Evolutionary conservation across 2,113 vertebrate species (phyloP).

Genomic region (Zeus faber): DNA sequence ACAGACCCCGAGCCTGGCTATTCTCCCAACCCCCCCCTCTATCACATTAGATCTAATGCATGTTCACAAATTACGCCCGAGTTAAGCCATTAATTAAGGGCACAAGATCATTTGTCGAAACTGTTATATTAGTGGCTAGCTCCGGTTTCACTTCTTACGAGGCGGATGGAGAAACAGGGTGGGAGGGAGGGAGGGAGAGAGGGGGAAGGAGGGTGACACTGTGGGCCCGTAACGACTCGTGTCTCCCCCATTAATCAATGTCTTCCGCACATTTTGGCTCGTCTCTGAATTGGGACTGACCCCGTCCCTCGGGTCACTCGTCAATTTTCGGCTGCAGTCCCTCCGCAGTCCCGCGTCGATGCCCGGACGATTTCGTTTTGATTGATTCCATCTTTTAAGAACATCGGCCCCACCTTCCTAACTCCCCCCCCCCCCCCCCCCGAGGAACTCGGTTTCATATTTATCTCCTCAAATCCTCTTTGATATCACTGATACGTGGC

Average conservation of each 20-base stretch:
- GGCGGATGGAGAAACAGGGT: slow-evolving; percentile 5
- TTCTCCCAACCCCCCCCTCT: slow-evolving; percentile 26
- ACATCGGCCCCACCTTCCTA: slow-evolving; percentile 32
- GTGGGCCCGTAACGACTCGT: slow-evolving; percentile 72
- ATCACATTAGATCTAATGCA: slow-evolving; percentile 40
- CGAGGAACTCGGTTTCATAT: too few relatives aligned
- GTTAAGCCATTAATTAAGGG: slow-evolving; percentile 64
- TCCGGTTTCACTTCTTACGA: background rate
- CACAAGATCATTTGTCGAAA: slow-evolving; percentile 64
- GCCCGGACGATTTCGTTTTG: slow-evolving; percentile 64
- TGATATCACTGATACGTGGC: slow-evolving; percentile 26
- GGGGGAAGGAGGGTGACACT: slow-evolving; percentile 53
- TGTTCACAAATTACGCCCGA: slow-evolving; percentile 55
- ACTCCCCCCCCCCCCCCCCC: slow-evolving; percentile 10
- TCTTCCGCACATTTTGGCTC: slow-evolving; percentile 79
- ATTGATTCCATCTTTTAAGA: slow-evolving; percentile 67
- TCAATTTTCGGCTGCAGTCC: slow-evolving; percentile 74
- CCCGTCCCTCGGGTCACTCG: slow-evolving; percentile 74
- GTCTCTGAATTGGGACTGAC: slow-evolving; percentile 76
- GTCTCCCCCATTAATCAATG: slow-evolving; percentile 81
- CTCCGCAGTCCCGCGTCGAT: too few relatives aligned
- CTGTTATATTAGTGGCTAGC: slow-evolving; percentile 67
- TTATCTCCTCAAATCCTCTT: slow-evolving; percentile 4
- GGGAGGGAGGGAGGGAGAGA: slow-evolving; percentile 24
- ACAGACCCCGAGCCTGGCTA: slow-evolving; percentile 8